Evolutionary conservation across 1,140 invertebrate genomes (phyloP).

Genomic region (Pseudomyrmex dendroicus): DNA sequence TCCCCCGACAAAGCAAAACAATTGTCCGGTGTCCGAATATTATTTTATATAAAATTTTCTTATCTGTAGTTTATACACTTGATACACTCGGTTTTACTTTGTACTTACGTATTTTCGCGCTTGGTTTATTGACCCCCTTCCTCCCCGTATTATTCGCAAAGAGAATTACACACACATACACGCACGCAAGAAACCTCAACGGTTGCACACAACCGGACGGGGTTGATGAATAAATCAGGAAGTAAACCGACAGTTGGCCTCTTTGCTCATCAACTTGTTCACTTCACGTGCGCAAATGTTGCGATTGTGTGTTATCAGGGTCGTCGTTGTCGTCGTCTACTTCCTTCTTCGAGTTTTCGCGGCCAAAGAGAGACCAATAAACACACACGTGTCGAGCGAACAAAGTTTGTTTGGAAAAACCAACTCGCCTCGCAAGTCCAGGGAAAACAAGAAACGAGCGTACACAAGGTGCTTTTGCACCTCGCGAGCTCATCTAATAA

Average conservation of each 20-base stretch:
- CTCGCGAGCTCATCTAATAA: background rate
- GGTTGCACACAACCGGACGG: background rate
- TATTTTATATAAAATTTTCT: background rate
- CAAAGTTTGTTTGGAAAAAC: conserved; percentile 26
- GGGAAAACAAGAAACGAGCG: background rate
- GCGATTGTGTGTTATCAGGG: background rate
- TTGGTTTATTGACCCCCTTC: background rate
- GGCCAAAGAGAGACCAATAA: background rate
- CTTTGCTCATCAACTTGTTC: conserved; percentile 38
- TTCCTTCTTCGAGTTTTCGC: conserved; percentile 47
- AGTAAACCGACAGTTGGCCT: conserved; percentile 33
- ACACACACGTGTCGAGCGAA: background rate
- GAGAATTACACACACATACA: background rate
- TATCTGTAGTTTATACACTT: too few species aligned
- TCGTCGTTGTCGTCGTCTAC: conserved; percentile 24
- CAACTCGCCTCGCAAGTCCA: background rate
- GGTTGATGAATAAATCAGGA: conserved; percentile 28
- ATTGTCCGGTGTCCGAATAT: background rate
- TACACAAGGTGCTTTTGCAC: background rate
- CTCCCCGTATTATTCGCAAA: background rate
- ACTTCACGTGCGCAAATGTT: background rate
- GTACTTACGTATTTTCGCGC: conserved; percentile 9
- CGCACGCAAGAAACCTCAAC: too few species aligned
- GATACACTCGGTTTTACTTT: background rate
- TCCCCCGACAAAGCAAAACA: too few species aligned